phyloP scores from a whole-genome alignment of 2,888 invertebrate genomes.

The Hirtodrosophila duncani region DNA sequence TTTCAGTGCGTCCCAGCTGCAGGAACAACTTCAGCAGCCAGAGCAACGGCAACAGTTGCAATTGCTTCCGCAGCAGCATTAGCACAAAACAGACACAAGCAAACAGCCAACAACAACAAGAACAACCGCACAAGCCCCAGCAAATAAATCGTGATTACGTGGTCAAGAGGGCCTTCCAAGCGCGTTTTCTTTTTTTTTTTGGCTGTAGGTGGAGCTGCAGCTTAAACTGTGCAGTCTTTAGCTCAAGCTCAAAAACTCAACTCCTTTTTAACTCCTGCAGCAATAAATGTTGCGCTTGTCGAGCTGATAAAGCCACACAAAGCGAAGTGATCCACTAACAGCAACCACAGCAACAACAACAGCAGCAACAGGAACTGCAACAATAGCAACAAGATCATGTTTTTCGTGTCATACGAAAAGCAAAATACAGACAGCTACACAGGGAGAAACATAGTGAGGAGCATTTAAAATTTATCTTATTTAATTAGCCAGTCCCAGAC shows the following conservation, averaged over 20 bases:
- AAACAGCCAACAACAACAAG: slow-evolving; percentile 41
- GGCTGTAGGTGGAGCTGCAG: slow-evolving; percentile 58
- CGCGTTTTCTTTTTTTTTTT: slow-evolving; percentile 2
- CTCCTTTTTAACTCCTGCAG: slow-evolving; percentile 62
- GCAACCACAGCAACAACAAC: slow-evolving; percentile 44
- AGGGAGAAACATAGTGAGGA: slow-evolving; percentile 9
- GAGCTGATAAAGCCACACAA: slow-evolving; percentile 72
- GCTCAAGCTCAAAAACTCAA: slow-evolving; percentile 38
- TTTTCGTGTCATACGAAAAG: slow-evolving; percentile 71
- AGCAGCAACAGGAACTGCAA: slow-evolving; percentile 27
- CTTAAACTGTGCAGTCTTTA: slow-evolving; percentile 12
- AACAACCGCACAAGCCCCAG: slow-evolving; percentile 38
- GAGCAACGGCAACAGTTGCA: slow-evolving; percentile 48
- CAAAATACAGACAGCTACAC: slow-evolving; percentile 53
- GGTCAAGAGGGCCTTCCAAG: slow-evolving; percentile 64
- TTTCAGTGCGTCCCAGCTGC: too few relatives aligned
- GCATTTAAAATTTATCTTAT: too few relatives aligned
- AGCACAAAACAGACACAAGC: slow-evolving; percentile 53
- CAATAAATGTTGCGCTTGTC: slow-evolving; percentile 67
- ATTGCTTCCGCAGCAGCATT: slow-evolving; percentile 46
- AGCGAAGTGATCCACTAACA: slow-evolving; percentile 69
- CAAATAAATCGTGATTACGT: slow-evolving; percentile 77
- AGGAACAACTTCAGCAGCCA: slow-evolving; percentile 26
- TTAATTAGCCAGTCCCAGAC: not conserved
- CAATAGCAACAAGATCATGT: slow-evolving; percentile 67